These are phyloP conservation scores for Coecobrya sp. DNA, from an alignment of 2,888 invertebrate genomes.

Conservation along the genomic window DNA sequence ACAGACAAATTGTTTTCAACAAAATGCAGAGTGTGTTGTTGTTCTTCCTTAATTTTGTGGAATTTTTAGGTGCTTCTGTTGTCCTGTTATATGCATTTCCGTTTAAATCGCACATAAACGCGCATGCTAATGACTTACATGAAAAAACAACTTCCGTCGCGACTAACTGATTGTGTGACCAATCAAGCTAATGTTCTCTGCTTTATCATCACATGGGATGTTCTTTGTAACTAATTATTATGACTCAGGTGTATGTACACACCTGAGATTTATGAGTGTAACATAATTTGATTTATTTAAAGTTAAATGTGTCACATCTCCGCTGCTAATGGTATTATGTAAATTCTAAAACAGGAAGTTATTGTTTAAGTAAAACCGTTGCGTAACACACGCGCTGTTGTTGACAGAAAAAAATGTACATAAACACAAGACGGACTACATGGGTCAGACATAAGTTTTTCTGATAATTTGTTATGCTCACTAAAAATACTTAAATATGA, in stretches of 20 bases:
- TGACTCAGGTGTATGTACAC: too few species aligned
- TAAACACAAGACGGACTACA: too few species aligned
- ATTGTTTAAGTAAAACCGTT: too few species aligned
- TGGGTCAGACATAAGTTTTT: too few species aligned
- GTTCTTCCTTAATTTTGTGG: not conserved
- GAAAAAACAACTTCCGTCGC: not conserved
- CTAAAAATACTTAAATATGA: too few species aligned
- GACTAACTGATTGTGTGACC: not conserved
- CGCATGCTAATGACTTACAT: not conserved
- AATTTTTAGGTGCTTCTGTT: not conserved
- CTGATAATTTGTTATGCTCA: too few species aligned
- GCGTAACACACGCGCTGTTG: too few species aligned
- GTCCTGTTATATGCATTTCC: not conserved
- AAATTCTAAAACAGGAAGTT: constrained; percentile 31
- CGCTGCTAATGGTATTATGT: not conserved
- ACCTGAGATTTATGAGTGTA: not conserved
- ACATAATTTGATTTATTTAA: too few species aligned
- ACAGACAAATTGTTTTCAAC: not conserved
- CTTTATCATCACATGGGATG: not conserved
- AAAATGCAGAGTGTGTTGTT: not conserved
- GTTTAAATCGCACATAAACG: not conserved
- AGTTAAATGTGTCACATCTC: not conserved
- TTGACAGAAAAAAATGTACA: too few species aligned
- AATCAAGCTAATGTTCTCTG: not conserved
- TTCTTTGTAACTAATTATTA: not conserved